A percentile compares a stretch with the other conserved stretches of the same genome.
Conservation (phyloP, 2,888 invertebrate species). For the Saturnia pavonia region DNA sequence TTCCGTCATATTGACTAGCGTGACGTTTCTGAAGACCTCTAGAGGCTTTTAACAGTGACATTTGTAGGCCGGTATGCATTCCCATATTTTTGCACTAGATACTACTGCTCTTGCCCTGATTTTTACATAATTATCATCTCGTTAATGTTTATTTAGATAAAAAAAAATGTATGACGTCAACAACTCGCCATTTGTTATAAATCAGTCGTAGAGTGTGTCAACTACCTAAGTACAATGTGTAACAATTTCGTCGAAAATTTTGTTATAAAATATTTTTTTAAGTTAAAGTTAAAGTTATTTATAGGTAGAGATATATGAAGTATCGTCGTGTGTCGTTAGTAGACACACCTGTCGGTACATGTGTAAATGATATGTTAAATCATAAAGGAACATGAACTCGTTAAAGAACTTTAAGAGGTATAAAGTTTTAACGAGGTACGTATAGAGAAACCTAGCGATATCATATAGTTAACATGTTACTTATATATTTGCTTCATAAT, state of each 20-base stretch:
- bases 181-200: not conserved
- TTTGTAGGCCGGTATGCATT: too few species aligned
- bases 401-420: conserved; percentile 57
- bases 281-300: not conserved
- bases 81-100: too few species aligned
- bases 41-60: too few species aligned
- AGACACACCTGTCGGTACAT: conserved; percentile 25
- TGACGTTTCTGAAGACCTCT: too few species aligned
- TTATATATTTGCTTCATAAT: conserved; percentile 19
- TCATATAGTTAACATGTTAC: conserved; percentile 44
- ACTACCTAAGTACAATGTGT: not conserved
- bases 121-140: too few species aligned
- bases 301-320: not conserved
- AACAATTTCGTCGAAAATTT: not conserved
- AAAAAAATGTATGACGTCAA: not conserved
- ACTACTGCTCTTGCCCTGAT: too few species aligned
- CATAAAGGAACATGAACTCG: conserved; percentile 50
- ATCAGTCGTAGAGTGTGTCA: not conserved
- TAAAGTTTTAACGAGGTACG: conserved; percentile 64
- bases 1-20: too few species aligned
- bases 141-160: not conserved
- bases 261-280: too few species aligned
- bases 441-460: conserved; percentile 43
- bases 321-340: not conserved
- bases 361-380: conserved; percentile 50